phyloP scores from a whole-genome alignment of 2,888 invertebrate genomes.

The Caenorhabditis sulstoni region DNA sequence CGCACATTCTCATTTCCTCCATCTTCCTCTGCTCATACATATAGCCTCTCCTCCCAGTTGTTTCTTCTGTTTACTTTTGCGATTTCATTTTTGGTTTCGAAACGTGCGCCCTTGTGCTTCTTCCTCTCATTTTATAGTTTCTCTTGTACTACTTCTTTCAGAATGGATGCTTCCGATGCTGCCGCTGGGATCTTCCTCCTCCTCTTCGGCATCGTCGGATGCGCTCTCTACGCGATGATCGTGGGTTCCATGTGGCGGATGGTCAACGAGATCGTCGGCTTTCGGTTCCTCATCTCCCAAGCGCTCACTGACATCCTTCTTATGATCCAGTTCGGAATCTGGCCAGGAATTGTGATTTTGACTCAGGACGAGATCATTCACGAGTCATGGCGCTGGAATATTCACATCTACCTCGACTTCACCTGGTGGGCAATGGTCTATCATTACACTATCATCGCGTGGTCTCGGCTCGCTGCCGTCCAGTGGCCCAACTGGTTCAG shows the following conservation, averaged over 20 bases:
- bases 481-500: slow-evolving; percentile 75
- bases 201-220: slow-evolving; percentile 69
- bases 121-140: too few relatives aligned
- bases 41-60: slow-evolving; percentile 21
- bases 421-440: slow-evolving; percentile 75
- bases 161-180: slow-evolving; percentile 62
- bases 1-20: slow-evolving; percentile 9
- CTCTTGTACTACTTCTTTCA: too few relatives aligned
- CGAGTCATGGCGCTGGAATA: slow-evolving; percentile 62
- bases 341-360: slow-evolving; percentile 73
- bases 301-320: slow-evolving; percentile 71
- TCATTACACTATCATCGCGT: slow-evolving; percentile 73
- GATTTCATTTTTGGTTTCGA: slow-evolving; percentile 59
- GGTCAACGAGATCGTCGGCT: slow-evolving; percentile 73
- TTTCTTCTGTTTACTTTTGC: slow-evolving; percentile 56
- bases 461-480: slow-evolving; percentile 72
- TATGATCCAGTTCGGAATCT: slow-evolving; percentile 73
- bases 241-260: slow-evolving; percentile 70
- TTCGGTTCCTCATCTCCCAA: slow-evolving; percentile 72
- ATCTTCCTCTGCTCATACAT: slow-evolving; percentile 4
- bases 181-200: slow-evolving; percentile 71
- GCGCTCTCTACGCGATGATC: slow-evolving; percentile 68
- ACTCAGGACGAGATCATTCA: slow-evolving; percentile 67
- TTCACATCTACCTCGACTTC: slow-evolving; percentile 73
- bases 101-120: slow-evolving; percentile 48